Conservation (phyloP, 2,797 vertebrate genomes). For the Myotis findleyi region DNA sequence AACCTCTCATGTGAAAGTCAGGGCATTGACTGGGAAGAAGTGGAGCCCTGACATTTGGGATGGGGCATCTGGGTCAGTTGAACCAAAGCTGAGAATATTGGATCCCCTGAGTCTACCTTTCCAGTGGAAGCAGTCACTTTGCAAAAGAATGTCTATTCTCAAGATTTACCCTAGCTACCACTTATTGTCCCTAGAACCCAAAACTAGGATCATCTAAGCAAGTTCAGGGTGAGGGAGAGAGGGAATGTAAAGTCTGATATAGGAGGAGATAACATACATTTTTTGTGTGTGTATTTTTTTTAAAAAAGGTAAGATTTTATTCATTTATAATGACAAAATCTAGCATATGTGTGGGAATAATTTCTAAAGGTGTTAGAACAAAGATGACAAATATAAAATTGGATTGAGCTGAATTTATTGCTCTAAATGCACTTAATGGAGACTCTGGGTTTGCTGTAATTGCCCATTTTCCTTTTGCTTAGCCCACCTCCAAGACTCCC, state of each 20-base stretch:
- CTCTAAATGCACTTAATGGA: not conserved
- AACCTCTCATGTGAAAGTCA: not conserved
- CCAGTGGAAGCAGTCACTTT: not conserved
- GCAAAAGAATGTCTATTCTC: not conserved
- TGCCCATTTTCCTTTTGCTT: not conserved
- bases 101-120: not conserved
- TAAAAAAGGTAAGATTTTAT: not conserved
- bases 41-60: not conserved
- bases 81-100: not conserved
- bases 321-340: not conserved
- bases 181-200: not conserved
- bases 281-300: not conserved
- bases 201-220: not conserved
- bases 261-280: not conserved
- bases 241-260: not conserved
- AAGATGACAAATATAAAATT: not conserved
- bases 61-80: not conserved
- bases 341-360: constrained; percentile 2
- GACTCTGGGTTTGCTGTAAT: not conserved
- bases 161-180: not conserved
- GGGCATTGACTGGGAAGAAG: not conserved
- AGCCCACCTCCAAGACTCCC: not conserved
- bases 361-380: not conserved
- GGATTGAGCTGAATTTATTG: not conserved
- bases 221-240: not conserved